These are phyloP conservation scores for Aramus guarauna DNA, from an alignment of 2,113 vertebrate species.

Conservation along the genomic window DNA sequence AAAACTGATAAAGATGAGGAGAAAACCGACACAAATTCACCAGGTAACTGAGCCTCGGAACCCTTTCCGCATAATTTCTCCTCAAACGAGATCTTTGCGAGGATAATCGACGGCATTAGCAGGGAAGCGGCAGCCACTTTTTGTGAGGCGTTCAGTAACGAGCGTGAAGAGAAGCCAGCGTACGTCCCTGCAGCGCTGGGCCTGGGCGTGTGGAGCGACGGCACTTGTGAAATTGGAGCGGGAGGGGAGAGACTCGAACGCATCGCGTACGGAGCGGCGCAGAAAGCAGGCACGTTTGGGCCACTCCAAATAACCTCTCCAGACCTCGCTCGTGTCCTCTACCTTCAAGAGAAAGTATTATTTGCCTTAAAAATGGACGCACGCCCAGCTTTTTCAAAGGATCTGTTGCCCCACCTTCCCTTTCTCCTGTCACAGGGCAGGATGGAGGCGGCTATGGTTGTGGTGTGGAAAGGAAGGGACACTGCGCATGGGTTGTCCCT, in stretches of 20 bases:
- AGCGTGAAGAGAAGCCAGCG: background rate
- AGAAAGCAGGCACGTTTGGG: no score
- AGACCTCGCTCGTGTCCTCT: background rate
- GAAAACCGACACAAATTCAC: background rate
- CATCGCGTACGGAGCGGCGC: no score
- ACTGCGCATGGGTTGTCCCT: accelerated
- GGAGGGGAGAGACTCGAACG: background rate
- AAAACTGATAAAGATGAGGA: background rate
- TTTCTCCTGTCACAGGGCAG: background rate
- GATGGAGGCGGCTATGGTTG: background rate
- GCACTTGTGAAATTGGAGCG: background rate
- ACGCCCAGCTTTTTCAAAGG: background rate
- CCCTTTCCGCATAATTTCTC: background rate
- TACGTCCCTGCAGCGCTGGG: background rate
- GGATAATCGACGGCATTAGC: accelerated
- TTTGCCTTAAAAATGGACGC: background rate
- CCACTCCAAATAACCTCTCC: background rate
- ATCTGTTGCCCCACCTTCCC: accelerated
- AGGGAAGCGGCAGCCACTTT: accelerated
- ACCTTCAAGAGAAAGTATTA: background rate
- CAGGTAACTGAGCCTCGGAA: no score
- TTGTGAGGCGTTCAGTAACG: background rate
- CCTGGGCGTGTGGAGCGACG: accelerated
- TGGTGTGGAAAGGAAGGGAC: background rate
- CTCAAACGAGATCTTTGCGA: no score